Evolutionary conservation across 2,888 invertebrate species (phyloP), one percentile per base, ranked within the genome.

Genomic region (Ptilodon capucinus): DNA sequence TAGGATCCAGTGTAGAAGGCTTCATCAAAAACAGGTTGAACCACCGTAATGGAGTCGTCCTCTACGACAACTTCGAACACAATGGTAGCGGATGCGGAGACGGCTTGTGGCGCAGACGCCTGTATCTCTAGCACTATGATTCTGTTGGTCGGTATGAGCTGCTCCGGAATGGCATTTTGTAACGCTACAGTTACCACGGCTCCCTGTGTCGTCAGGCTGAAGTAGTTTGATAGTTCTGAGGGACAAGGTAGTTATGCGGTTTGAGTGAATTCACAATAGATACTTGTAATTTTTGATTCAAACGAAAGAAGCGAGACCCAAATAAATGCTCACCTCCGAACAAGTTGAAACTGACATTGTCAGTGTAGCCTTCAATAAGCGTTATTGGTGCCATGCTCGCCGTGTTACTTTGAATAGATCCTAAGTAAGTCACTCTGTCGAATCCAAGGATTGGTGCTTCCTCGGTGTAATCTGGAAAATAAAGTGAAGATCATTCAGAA

Each of bases 321-420:
- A n/a, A n/a, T n/a, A n/a, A n/a, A 28, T 13, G 11, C 4, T 40
- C 40, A 64, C 60, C 58, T 48, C 58, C 58, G 8, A 42, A 35
- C 30, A 60, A 25, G 6, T 32, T 43, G 19, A 72, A 70, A 4
- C 38, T 18, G 6, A 76, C 72, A 18, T 59, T 49, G 4, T 51
- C 9, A 1, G 54, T 55, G 45, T 63, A 71, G 21, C 72, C 74
- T 40, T 64, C 57, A 3, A 42, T 54, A 14, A 76, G 57, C 4
- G 53, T 57, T 13, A 76, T 73, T 2, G 64, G 44, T 30, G 54
- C 48, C 28, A 74, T 41, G 4, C 43, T 43, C 11, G 46, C 21
- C 6, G 18, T 19, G 23, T 46, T 43, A 23, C 51, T 51, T 36
- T 51, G 38, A 9, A 64, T 44, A 9, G 58, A 45, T 1, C 61